Evolutionary conservation across 2,888 invertebrate genomes (phyloP).

Genomic region (Agrotis puta): DNA sequence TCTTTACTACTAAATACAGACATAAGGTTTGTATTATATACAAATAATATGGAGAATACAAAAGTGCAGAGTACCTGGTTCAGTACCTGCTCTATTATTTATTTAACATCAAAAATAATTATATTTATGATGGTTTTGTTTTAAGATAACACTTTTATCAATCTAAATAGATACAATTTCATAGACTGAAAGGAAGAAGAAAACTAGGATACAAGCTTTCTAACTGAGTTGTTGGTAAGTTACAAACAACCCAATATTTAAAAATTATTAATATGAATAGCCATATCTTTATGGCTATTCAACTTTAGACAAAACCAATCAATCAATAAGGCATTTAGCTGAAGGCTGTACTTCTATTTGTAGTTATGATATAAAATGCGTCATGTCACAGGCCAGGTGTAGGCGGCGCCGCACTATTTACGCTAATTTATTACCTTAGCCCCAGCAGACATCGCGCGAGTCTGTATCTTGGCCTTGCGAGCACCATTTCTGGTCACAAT

Average conservation of each 20-base stretch:
- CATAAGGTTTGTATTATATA: conserved; percentile 6
- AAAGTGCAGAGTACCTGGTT: conserved; percentile 16
- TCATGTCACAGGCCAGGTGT: conserved; percentile 46
- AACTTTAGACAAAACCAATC: background rate
- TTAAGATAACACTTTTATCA: background rate
- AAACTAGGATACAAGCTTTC: background rate
- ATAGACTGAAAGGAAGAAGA: conserved; percentile 1
- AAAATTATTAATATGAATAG: background rate
- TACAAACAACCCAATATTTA: background rate
- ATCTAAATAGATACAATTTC: background rate
- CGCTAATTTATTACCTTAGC: conserved; percentile 75
- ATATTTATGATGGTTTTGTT: background rate
- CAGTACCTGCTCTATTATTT: background rate
- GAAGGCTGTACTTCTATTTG: conserved; percentile 5
- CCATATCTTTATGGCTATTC: no score
- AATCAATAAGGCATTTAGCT: conserved; percentile 29
- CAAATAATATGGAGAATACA: background rate
- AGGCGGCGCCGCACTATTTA: conserved; percentile 44
- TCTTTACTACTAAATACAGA: conserved; percentile 3
- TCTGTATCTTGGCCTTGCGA: conserved; percentile 92
- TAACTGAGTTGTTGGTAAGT: background rate
- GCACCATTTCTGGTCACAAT: conserved; percentile 92
- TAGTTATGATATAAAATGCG: conserved; percentile 27
- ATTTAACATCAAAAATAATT: background rate
- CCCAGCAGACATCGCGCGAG: conserved; percentile 91